Percentiles rank a stretch among this genome's conserved stretches.
Conservation (phyloP, 2,113 vertebrate genomes). For the Perca flavescens region DNA sequence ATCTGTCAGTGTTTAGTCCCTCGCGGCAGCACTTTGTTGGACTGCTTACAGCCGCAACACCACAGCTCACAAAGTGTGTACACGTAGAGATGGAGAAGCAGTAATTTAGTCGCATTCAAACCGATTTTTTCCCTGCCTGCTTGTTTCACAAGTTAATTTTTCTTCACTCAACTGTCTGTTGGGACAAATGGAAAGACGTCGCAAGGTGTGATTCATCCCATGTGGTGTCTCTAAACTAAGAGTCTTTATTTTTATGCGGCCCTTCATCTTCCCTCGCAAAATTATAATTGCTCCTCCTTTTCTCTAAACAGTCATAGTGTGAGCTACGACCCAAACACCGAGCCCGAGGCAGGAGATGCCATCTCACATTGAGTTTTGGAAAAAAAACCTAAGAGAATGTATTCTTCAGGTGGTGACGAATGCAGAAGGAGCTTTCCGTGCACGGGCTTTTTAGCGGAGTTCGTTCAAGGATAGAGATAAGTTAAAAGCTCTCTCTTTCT, state of each 20-base stretch:
- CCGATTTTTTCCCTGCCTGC: slow-evolving; percentile 19
- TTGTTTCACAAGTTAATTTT: slow-evolving; percentile 53
- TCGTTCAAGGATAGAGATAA: slow-evolving; percentile 50
- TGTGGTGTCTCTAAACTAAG: slow-evolving; percentile 41
- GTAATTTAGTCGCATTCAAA: slow-evolving; percentile 13
- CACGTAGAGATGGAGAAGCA: slow-evolving; percentile 1
- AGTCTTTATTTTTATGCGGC: slow-evolving; percentile 49
- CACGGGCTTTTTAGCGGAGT: slow-evolving; percentile 38
- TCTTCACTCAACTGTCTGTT: slow-evolving; percentile 35
- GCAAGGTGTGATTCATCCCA: slow-evolving; percentile 42
- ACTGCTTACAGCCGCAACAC: no score
- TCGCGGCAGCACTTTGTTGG: no score
- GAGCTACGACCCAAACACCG: slow-evolving; percentile 33
- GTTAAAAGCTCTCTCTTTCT: slow-evolving; percentile 21
- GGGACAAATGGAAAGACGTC: slow-evolving; percentile 24
- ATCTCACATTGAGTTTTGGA: slow-evolving; percentile 61
- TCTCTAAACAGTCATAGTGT: slow-evolving; percentile 15
- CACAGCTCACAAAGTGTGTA: neutral
- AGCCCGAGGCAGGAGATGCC: slow-evolving; percentile 32
- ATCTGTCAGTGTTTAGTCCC: no score
- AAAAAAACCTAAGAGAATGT: slow-evolving; percentile 42
- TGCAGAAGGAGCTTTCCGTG: slow-evolving; percentile 35
- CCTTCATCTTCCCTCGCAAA: slow-evolving; percentile 47
- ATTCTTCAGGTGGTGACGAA: slow-evolving; percentile 55
- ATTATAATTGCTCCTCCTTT: slow-evolving; percentile 54